Evolutionary conservation across 2,113 vertebrate species (phyloP).

Genomic region (Triplophysa rosa): DNA sequence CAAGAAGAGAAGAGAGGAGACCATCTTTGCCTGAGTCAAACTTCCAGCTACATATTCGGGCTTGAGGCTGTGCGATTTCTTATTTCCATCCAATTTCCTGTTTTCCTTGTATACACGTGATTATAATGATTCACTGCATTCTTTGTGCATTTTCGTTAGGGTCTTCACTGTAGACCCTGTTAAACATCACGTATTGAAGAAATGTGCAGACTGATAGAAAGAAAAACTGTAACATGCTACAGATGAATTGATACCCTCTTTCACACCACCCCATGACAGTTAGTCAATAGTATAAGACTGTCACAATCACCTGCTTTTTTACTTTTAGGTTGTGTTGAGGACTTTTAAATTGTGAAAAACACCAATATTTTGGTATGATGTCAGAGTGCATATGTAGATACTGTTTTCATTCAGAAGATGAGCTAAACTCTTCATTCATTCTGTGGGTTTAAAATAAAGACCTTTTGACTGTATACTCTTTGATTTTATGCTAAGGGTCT

Average conservation of each 20-base stretch:
- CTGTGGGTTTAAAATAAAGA: conserved; percentile 56
- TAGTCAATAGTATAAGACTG: neutral
- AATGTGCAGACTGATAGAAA: too few species aligned
- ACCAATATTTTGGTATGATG: neutral
- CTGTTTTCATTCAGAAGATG: conserved; percentile 32
- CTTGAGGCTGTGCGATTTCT: neutral
- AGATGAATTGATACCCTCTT: neutral
- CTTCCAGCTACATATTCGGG: neutral
- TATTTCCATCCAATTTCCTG: neutral
- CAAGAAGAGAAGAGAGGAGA: conserved; percentile 97
- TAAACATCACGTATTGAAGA: neutral
- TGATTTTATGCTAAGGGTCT: too few species aligned
- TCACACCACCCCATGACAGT: neutral
- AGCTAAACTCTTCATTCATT: conserved; percentile 8
- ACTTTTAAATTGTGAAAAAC: conserved; percentile 49
- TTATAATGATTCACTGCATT: too few species aligned
- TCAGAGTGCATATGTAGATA: conserved; percentile 12
- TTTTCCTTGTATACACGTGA: neutral
- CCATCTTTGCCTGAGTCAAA: conserved; percentile 89
- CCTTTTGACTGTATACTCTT: neutral
- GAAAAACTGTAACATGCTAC: too few species aligned
- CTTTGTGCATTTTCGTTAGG: too few species aligned
- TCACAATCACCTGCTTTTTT: conserved; percentile 24
- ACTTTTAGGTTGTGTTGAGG: conserved; percentile 34
- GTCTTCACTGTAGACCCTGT: too few species aligned